phyloP scores from a whole-genome alignment of 2,113 vertebrate genomes.

The Corythornis madagascariensis region DNA sequence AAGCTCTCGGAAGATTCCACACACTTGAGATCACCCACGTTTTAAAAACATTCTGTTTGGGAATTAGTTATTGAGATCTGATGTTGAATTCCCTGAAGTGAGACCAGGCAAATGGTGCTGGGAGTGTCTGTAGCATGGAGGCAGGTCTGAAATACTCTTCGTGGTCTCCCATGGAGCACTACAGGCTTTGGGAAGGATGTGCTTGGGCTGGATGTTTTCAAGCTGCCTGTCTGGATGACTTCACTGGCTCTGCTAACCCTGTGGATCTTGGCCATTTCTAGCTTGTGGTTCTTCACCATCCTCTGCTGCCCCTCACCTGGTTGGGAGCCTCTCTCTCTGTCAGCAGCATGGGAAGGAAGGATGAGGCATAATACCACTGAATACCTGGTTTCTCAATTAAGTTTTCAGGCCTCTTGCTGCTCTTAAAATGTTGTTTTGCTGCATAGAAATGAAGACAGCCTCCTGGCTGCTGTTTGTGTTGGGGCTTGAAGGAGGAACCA shows the following conservation, averaged over 20 bases:
- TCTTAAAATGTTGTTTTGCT: background rate
- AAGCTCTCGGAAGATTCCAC: slow-evolving; percentile 55
- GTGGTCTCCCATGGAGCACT: background rate
- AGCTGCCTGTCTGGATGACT: background rate
- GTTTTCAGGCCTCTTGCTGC: background rate
- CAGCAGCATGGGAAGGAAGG: background rate
- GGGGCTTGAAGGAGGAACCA: background rate
- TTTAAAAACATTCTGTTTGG: slow-evolving; percentile 51
- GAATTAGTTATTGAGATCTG: slow-evolving; percentile 41
- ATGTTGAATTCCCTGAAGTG: background rate
- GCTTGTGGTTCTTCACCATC: accelerated
- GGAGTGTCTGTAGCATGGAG: background rate
- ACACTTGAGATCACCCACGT: slow-evolving; percentile 36
- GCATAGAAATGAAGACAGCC: background rate
- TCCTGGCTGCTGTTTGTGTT: background rate
- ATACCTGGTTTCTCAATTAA: background rate
- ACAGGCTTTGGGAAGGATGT: background rate
- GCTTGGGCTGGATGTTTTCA: background rate
- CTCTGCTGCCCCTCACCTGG: background rate
- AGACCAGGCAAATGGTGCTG: background rate
- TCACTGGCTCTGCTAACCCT: background rate
- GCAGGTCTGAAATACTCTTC: background rate
- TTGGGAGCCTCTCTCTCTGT: accelerated
- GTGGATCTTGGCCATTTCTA: background rate
- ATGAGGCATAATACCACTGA: background rate